Evolutionary conservation across 1,140 invertebrate genomes (phyloP), one percentile per base, ranked within the genome.

Genomic region (Scaptodrosophila lebanonensis): DNA sequence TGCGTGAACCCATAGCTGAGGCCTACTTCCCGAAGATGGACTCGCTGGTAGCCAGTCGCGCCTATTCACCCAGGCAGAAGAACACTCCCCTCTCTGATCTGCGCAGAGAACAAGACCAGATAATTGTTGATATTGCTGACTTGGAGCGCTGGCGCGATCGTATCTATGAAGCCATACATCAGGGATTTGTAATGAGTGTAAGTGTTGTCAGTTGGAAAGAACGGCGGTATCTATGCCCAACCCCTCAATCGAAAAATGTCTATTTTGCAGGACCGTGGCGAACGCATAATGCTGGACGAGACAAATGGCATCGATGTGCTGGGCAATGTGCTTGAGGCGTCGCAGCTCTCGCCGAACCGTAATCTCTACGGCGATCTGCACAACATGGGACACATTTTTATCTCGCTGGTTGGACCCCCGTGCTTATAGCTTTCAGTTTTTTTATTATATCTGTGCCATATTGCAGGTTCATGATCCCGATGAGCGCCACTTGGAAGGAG

Each of bases 281-380:
- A 89, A 5, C 87, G 86, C 1, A 75, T 92, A 4, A 69, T 79
- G 0, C 67, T 95, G 15, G 91, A 90, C 32, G 93, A 94, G 69
- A 85, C 87, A 1, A 90, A 88, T 0, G 95, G 94, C 5, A 95
- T 96, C 44, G 93, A 97, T 65, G 88, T 93, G 17, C 86, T 96
- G 1, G 94, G 94, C 4, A 94, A 95, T 73, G 90, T 95, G 51
- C 89, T 96, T 59, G 95, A 96, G 85, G 89, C 91, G 0, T 92
- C 91, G 8, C 90, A 91, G 25, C 83, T 95, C 4, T 92, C 92
- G 7, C 89, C 90, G 0, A 94, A 96, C 82, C 85, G 83, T 2
- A 89, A 89, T 7, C 87, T 91, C 12, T 94, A 94, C 67, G 93
- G 93, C 9, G 90, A 92, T 76, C 48, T 43, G 0, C 92, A 93